Evolutionary conservation across 2,888 invertebrate genomes (phyloP), one percentile per base, ranked within the genome.

Genomic region (Aporophyla nigra): DNA sequence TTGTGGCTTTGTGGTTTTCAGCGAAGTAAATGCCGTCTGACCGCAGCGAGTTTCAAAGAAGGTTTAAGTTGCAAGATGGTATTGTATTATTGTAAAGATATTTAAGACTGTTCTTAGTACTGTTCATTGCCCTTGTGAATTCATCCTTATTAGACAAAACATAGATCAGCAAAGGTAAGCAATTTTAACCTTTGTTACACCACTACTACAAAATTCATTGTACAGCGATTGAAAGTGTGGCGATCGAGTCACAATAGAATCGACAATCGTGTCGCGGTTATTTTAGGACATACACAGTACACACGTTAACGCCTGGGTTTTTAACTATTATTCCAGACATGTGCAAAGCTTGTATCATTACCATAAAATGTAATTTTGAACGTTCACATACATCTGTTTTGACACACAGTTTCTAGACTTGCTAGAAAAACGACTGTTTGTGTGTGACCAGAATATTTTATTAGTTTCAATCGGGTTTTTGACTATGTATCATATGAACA

Each of bases 291-390:
- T 46, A 51, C 65, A 63, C 14, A 66, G 66, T 46, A 46, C 59
- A 63, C 14, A 66, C 69, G 54, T 49, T 61, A 61, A 69, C 66
- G 62, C 59, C 49, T 72, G 56, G 70, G 40, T 61, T 70, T 69
- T 67, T 51, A 40, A 75, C 80, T 73, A 78, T 56, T 75, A 85
- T 86, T 78, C 75, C 68, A 65, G 49, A 75, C 87, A 87, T 77
- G 87, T 84, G 82, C 62, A 68, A 63, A 67, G 53, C 61, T 51
- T 40, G 63, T 71, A 59, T 33, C 49, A 73, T 85, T 83, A 74
- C 58, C 73, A 83, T 86, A 80, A 80, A 77, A 73, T 72, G 40
- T 78, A 68, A 75, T 84, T 77, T 77, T 75, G 51, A 77, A 71
- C 40, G 67, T 66, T 61, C 46, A 56, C 56, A 71, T 76, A 76